These are phyloP conservation scores for Silurus aristotelis DNA, from an alignment of 2,797 vertebrate species.

Conservation along the genomic window DNA sequence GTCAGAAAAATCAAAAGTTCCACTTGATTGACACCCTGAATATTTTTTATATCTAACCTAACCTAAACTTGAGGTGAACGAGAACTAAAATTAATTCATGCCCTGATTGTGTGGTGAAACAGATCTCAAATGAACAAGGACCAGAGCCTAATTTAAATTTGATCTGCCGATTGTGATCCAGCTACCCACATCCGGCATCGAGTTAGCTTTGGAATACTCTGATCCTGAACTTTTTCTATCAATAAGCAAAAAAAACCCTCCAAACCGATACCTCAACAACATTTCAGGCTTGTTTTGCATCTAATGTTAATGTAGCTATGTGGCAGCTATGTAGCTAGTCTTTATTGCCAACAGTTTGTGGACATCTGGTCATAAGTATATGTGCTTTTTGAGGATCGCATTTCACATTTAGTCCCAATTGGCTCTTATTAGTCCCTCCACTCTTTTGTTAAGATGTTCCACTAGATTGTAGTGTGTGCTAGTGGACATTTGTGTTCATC, in stretches of 20 bases:
- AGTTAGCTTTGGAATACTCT: not conserved
- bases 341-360: too few relatives aligned
- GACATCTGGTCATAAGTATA: too few relatives aligned
- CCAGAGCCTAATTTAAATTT: not conserved
- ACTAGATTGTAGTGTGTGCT: too few relatives aligned
- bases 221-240: not conserved
- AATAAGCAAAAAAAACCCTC: not conserved
- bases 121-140: not conserved
- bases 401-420: too few relatives aligned
- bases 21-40: not conserved
- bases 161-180: not conserved
- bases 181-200: not conserved
- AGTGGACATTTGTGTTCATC: too few relatives aligned
- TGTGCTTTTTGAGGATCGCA: too few relatives aligned
- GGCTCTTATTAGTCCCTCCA: too few relatives aligned
- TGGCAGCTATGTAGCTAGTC: too few relatives aligned
- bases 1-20: not conserved
- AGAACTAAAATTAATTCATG: not conserved
- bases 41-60: not conserved
- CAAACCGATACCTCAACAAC: not conserved
- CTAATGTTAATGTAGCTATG: not conserved
- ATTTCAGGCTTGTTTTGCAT: not conserved
- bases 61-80: not conserved
- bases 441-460: too few relatives aligned
- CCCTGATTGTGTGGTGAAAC: not conserved